These are phyloP conservation scores for Leptopterna dolabrata DNA, from an alignment of 2,888 invertebrate species.

Conservation along the genomic window DNA sequence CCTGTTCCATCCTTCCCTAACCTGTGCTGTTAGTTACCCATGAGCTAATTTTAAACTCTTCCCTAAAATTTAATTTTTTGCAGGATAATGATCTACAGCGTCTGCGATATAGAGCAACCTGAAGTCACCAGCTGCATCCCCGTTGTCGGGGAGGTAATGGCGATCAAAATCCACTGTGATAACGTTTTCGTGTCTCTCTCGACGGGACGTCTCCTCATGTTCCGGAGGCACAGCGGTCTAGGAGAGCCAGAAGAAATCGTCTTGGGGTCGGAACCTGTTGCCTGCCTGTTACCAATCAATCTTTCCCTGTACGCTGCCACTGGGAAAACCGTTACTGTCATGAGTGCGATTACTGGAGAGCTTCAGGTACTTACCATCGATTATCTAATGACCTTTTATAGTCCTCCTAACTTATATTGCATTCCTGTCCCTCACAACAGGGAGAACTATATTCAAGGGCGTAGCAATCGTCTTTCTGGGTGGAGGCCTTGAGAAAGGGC, in stretches of 20 bases:
- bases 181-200: constrained; percentile 88
- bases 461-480: too few relatives aligned
- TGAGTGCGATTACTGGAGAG: constrained; percentile 83
- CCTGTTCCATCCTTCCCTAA: too few relatives aligned
- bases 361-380: constrained; percentile 70
- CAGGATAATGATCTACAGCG: constrained; percentile 82
- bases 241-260: constrained; percentile 79
- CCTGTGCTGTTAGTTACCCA: too few relatives aligned
- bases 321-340: constrained; percentile 84
- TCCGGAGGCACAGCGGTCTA: constrained; percentile 79
- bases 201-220: constrained; percentile 82
- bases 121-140: constrained; percentile 69
- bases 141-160: constrained; percentile 77
- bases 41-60: neutral
- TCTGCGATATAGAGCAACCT: constrained; percentile 86
- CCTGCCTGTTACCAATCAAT: constrained; percentile 86
- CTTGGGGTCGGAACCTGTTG: constrained; percentile 77
- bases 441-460: too few relatives aligned
- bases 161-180: constrained; percentile 86
- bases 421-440: too few relatives aligned
- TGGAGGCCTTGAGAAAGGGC: too few relatives aligned
- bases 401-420: too few relatives aligned
- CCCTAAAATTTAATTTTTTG: constrained; percentile 31
- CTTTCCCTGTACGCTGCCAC: constrained; percentile 88
- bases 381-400: too few relatives aligned